Percentiles rank a stretch among this genome's conserved stretches.
phyloP scores from a whole-genome alignment of 1,140 invertebrate genomes.

The Diploscapter pachys region DNA sequence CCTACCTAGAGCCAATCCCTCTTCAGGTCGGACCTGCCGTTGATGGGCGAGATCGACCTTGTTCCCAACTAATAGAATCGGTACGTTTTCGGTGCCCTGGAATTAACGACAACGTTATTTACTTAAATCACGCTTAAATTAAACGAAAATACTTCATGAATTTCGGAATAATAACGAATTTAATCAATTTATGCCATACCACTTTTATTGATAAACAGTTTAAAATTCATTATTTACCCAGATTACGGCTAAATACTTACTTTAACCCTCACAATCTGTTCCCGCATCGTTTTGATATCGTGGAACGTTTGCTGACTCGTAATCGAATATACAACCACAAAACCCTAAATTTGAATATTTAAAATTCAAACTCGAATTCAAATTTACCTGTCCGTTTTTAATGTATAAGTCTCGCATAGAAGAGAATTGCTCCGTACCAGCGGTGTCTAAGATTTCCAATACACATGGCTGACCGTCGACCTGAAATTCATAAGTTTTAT shows the following conservation, averaged over 20 bases:
- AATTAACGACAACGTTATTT: slow-evolving; percentile 1
- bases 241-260: slow-evolving; percentile 61
- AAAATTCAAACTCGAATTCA: neutral
- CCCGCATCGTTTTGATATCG: slow-evolving; percentile 97
- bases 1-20: slow-evolving; percentile 30
- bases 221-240: no score
- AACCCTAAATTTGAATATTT: slow-evolving; percentile 66
- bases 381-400: slow-evolving; percentile 63
- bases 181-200: no score
- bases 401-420: slow-evolving; percentile 66
- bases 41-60: slow-evolving; percentile 92
- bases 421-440: slow-evolving; percentile 75
- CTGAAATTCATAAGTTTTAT: slow-evolving; percentile 69
- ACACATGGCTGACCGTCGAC: slow-evolving; percentile 97
- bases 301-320: slow-evolving; percentile 89
- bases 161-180: no score
- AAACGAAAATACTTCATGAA: no score
- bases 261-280: slow-evolving; percentile 96
- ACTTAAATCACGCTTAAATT: no score
- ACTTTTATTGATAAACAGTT: no score
- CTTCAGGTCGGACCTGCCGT: slow-evolving; percentile 59
- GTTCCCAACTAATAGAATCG: slow-evolving; percentile 89
- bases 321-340: slow-evolving; percentile 94
- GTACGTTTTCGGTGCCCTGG: slow-evolving; percentile 76
- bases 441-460: slow-evolving; percentile 97